A percentile compares a stretch with the other conserved stretches of the same genome.
Conservation (phyloP, 2,113 vertebrate genomes). For the Rhinoderma darwinii region DNA sequence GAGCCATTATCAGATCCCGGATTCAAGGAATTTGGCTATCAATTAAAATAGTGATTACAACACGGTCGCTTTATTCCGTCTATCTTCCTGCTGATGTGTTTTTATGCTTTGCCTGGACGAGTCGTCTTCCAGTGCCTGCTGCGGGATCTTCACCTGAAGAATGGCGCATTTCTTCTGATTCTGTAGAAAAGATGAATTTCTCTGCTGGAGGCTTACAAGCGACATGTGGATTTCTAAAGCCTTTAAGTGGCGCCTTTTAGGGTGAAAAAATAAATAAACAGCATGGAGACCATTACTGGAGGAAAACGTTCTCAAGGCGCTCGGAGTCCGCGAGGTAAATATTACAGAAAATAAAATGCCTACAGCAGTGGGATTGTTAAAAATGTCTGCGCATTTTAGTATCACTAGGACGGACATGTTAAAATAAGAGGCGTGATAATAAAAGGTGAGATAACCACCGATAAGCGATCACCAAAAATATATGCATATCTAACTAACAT, state of each 20-base stretch:
- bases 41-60: background rate
- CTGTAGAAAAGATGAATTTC: background rate
- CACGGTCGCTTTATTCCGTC: background rate
- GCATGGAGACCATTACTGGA: constrained; percentile 7
- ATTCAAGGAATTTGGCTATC: background rate
- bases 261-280: constrained; percentile 17
- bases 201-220: background rate
- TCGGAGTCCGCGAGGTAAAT: background rate
- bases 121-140: background rate
- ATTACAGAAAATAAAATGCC: background rate
- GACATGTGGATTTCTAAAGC: background rate
- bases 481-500: no score
- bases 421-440: no score
- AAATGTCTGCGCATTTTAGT: no score
- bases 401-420: no score
- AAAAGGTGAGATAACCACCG: no score
- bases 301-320: background rate
- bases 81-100: background rate
- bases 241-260: constrained; percentile 19
- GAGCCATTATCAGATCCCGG: background rate
- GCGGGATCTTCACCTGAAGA: background rate
- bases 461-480: no score
- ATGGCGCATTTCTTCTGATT: background rate
- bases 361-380: no score
- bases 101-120: background rate